Base-by-base conservation (phyloP, 2,888 invertebrate genomes). In the Eristalis arbustorum region DNA sequence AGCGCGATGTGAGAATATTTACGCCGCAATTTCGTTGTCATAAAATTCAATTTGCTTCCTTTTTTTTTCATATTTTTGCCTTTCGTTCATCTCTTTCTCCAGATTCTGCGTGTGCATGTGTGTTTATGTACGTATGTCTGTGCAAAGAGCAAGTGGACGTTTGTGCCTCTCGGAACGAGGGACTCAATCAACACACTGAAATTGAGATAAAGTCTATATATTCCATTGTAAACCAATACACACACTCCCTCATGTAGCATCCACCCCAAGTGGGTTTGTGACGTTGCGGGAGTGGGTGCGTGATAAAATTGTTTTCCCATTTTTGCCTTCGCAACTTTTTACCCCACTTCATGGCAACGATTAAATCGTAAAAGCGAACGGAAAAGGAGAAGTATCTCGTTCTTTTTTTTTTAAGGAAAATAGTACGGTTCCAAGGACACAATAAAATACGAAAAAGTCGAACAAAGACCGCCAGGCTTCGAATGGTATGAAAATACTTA, bases 1-100 rank as follows among this genome's bases (percentile, higher is more conserved):
- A 72, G 40, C 61, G 66, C 59, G 61, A 72, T 66, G 72, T 61
- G 72, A 67, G 61, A 66, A 79, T 72, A 79, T 72, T 72, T 78
- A 61, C 72, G 71, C 66, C 61, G 34, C 57, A 79, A 72, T 78
- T 71, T 72, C 61, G 64, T 31, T 72, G 64, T 59, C 64, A 34
- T 71, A 66, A 72, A 78, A 78, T 78, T 71, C 78, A 72, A 78
- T 78, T 78, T 72, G 63, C 64, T 66, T 49, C 34, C 64, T 64
- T n/a, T 25, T 64, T n/a, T 25, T 25, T 71, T 64, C 71, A 59
- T 67, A 62, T 72, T 78, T 49, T 72, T 49, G 28, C 31, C 63
- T 40, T 40, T 22, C 61, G 42, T 18, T 31, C 28, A 40, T 14
- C 31, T 23, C 25, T 25, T 3, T 3, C 10, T 10, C 31, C 10